Evolutionary conservation across 2,797 vertebrate genomes (phyloP).

Genomic region (Channa striata): DNA sequence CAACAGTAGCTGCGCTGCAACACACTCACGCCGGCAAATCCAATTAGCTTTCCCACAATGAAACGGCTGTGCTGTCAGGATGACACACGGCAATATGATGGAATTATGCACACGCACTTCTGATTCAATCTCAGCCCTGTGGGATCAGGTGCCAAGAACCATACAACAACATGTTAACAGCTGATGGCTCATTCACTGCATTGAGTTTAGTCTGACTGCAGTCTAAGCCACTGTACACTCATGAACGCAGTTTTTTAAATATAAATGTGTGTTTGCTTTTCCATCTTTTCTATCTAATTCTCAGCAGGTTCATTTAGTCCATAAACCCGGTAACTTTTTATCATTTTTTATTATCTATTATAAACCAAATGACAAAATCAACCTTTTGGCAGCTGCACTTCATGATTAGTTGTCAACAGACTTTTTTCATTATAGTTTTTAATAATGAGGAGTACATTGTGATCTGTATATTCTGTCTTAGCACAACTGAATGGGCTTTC

Average conservation of each 20-base stretch:
- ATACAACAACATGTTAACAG: conserved; percentile 63
- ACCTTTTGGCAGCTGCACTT: no score
- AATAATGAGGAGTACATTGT: no score
- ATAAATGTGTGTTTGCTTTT: neutral
- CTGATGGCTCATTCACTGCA: conserved; percentile 49
- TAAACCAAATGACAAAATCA: no score
- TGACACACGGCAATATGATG: conserved; percentile 74
- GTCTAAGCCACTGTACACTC: conserved; percentile 10
- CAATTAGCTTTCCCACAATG: conserved; percentile 78
- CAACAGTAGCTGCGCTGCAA: conserved; percentile 46
- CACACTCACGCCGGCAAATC: conserved; percentile 70
- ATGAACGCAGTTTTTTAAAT: neutral
- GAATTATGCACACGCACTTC: conserved; percentile 71
- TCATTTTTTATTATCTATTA: no score
- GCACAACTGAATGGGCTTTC: no score
- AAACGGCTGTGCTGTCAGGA: conserved; percentile 58
- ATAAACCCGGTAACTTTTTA: no score
- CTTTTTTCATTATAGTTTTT: no score
- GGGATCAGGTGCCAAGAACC: conserved; percentile 62
- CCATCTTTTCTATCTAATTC: no score
- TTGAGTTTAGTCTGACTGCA: conserved; percentile 4
- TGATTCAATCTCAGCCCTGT: conserved; percentile 64
- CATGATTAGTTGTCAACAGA: no score
- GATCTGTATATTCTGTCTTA: no score
- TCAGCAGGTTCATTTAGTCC: no score